Evolutionary conservation across 1,140 invertebrate genomes (phyloP), one percentile per base, ranked within the genome.

Genomic region (Chlorops oryzae): DNA sequence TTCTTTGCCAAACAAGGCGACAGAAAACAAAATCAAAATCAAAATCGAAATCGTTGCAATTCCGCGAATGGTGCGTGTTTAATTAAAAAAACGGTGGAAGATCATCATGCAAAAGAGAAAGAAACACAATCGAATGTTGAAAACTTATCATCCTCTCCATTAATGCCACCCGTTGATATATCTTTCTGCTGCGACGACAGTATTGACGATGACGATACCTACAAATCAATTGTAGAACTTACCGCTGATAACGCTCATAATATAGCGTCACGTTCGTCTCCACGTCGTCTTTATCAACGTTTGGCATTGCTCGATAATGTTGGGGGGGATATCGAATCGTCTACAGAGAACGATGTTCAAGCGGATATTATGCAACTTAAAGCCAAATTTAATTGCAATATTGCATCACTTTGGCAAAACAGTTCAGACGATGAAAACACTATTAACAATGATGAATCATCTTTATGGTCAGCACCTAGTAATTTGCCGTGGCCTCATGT

Each of bases 361-460:
- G 72, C 78, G 48, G 70, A 78, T 47, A 78, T 82, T 54, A 80
- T 80, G 5, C 77, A 81, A 56, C 77, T 83, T 49, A 76, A 83
- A 59, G 82, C 81, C 7, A 84, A 83, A 61, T 83, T 83, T 63
- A 77, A 82, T 63, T 73, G 78, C 35, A 81, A 77, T 59, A 73
- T 83, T n/a, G 80, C 83, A 61, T 79, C 81, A 22, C 63, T 84
- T 28, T 84, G 81, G 82, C 72, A 73, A 40, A 66, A 62, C 42
- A 70, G 71, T 43, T 60, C 70, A 10, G 68, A 72, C 21, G 73
- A 72, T 55, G 62, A 56, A 18, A 12, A 48, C 23, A 25, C 9
- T 9, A 34, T 3, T 17, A 24, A 22, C n/a, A 7, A 22, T 37
- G 13, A 13, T 5, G n/a, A 20, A 18, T 17, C 45, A 37, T 34